Evolutionary conservation across 2,888 invertebrate genomes (phyloP).

Genomic region (Adineta ricciae): DNA sequence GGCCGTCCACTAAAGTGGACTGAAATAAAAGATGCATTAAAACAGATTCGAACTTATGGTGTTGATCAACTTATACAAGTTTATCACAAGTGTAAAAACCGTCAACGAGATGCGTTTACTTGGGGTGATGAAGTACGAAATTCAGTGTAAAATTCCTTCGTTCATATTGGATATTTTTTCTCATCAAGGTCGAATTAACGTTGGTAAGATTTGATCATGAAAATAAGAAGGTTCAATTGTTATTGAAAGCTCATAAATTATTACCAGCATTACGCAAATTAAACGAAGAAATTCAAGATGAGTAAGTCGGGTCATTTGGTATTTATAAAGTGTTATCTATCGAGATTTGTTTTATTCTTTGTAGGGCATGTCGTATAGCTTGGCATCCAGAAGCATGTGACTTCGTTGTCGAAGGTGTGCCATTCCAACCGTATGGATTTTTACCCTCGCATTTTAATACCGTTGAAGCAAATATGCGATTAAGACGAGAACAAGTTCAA

Average conservation of each 20-base stretch:
- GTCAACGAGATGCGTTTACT: slow-evolving; percentile 76
- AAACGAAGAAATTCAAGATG: slow-evolving; percentile 57
- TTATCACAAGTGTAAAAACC: slow-evolving; percentile 73
- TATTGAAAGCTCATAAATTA: slow-evolving; percentile 70
- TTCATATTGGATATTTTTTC: neutral
- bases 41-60: slow-evolving; percentile 86
- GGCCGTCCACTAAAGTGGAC: slow-evolving; percentile 89
- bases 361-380: slow-evolving; percentile 36
- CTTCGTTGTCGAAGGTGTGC: slow-evolving; percentile 86
- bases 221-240: slow-evolving; percentile 69
- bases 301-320: neutral
- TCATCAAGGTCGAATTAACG: slow-evolving; percentile 68
- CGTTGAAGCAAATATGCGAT: slow-evolving; percentile 32
- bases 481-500: neutral
- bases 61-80: slow-evolving; percentile 87
- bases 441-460: slow-evolving; percentile 2
- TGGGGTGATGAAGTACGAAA: slow-evolving; percentile 64
- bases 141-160: neutral
- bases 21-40: slow-evolving; percentile 77
- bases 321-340: no score
- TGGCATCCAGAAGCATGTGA: slow-evolving; percentile 97
- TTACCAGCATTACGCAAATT: slow-evolving; percentile 65
- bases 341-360: neutral
- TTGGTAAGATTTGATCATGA: slow-evolving; percentile 84
- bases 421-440: slow-evolving; percentile 65